Conservation (phyloP, 2,888 invertebrate species). For the Notodonta dromedarius region DNA sequence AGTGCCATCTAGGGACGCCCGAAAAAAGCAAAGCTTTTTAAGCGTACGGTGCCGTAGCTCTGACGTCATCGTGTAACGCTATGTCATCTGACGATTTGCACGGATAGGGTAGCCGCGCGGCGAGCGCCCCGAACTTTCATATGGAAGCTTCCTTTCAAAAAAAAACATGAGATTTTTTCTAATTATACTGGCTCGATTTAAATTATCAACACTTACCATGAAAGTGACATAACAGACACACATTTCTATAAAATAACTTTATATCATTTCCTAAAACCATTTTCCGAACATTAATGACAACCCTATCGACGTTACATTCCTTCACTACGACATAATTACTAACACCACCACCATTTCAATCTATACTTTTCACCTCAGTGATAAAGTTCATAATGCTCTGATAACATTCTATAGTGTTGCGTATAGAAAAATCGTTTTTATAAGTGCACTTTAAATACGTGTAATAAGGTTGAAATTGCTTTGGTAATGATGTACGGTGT, state of each 20-base stretch:
- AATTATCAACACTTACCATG: not conserved
- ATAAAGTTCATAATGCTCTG: not conserved
- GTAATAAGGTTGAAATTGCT: slow-evolving; percentile 2
- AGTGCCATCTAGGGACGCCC: no score
- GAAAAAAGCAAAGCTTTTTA: no score
- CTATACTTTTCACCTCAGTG: not conserved
- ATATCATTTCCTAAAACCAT: not conserved
- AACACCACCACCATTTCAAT: not conserved
- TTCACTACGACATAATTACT: slow-evolving; percentile 6
- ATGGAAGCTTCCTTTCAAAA: no score
- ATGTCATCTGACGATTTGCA: no score
- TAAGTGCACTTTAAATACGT: not conserved
- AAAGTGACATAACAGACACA: not conserved
- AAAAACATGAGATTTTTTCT: no score
- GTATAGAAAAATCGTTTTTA: not conserved
- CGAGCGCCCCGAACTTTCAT: no score
- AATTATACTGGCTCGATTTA: not conserved
- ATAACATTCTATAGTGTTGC: not conserved
- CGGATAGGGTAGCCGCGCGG: no score
- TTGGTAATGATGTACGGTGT: not conserved
- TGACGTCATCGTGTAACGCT: no score
- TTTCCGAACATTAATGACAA: slow-evolving; percentile 13
- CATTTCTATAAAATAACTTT: not conserved
- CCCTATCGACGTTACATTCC: slow-evolving; percentile 3
- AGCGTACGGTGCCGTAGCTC: no score